These are phyloP conservation scores for Enteromius argenteus DNA, from an alignment of 2,797 vertebrate species.

Conservation along the genomic window DNA sequence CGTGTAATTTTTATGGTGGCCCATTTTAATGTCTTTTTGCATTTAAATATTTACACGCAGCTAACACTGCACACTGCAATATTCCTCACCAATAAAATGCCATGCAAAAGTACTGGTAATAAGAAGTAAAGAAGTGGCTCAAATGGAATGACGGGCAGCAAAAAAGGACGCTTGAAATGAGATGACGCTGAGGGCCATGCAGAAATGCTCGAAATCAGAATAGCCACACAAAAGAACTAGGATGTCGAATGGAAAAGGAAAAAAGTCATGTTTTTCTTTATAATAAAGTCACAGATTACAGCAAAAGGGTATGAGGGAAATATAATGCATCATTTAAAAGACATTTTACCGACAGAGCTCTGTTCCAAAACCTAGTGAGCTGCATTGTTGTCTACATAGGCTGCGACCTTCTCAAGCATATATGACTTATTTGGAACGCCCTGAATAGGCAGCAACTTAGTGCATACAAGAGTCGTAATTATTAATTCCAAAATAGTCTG, in stretches of 20 bases:
- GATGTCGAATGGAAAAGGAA: neutral
- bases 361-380: conserved; percentile 5
- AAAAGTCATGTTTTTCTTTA: neutral
- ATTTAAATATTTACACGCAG: neutral
- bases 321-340: neutral
- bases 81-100: neutral
- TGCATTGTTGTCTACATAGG: neutral
- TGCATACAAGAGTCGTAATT: neutral
- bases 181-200: conserved; percentile 45
- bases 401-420: neutral
- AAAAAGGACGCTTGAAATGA: conserved; percentile 17
- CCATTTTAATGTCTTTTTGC: neutral
- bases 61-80: neutral
- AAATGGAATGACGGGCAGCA: conserved; percentile 23
- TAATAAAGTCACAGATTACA: conserved; percentile 21
- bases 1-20: neutral
- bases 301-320: neutral
- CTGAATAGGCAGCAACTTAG: neutral
- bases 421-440: neutral
- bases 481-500: neutral
- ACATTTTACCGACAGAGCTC: conserved; percentile 8
- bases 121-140: conserved; percentile 24
- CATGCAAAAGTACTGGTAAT: conserved; percentile 28
- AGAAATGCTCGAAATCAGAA: conserved; percentile 32
- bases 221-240: neutral